Percentiles rank a stretch among this genome's conserved stretches.
Conservation (phyloP, 1,140 invertebrate species). For the Druon quercuslanigerum region DNA sequence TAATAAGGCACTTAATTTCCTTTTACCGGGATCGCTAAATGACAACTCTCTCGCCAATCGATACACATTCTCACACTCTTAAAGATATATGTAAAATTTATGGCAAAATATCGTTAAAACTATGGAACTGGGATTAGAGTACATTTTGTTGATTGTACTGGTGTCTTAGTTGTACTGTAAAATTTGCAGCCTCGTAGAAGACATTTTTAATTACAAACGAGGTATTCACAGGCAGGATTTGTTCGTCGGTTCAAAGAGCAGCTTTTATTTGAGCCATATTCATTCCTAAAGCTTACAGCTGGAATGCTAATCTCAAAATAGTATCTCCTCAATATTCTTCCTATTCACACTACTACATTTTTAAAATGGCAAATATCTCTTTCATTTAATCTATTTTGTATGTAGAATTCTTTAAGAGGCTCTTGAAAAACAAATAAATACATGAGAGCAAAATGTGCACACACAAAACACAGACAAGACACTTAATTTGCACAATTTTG, state of each 20-base stretch:
- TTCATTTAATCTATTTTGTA: neutral
- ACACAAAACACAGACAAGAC: neutral
- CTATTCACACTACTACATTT: neutral
- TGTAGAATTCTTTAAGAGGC: slow-evolving; percentile 20
- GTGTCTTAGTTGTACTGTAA: slow-evolving; percentile 4
- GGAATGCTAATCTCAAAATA: neutral
- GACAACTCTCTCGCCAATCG: neutral
- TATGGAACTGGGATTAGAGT: too few relatives aligned
- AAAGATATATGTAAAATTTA: slow-evolving; percentile 23
- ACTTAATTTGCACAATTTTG: slow-evolving; percentile 3
- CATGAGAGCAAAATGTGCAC: neutral
- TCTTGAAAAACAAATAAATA: neutral
- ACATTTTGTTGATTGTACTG: neutral
- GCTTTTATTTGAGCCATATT: neutral
- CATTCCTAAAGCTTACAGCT: neutral
- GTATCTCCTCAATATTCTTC: neutral
- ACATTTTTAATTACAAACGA: neutral
- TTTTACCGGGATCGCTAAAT: slow-evolving; percentile 9
- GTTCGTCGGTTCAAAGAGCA: neutral
- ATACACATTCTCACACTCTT: neutral
- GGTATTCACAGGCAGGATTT: slow-evolving; percentile 4
- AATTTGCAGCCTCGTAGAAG: neutral
- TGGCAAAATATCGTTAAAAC: neutral
- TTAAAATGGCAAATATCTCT: neutral
- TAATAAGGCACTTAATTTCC: slow-evolving; percentile 20